Evolutionary conservation across 2,113 vertebrate species (phyloP), one percentile per base, ranked within the genome.

Genomic region (Daboia siamensis): DNA sequence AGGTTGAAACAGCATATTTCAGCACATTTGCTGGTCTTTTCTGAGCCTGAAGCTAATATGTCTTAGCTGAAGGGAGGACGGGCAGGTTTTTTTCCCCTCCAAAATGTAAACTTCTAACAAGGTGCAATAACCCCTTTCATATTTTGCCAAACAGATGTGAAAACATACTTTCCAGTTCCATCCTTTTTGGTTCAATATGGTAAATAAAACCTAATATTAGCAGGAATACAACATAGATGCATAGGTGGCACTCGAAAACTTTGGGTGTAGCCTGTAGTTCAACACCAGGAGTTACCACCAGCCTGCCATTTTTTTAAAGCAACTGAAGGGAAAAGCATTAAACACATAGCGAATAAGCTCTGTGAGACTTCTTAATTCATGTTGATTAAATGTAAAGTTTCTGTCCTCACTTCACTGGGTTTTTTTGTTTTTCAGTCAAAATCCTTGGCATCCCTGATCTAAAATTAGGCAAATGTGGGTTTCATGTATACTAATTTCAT

Each of bases 1-100:
- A 56, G 93, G 94, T 94, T 93, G 59, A 95, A 95, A 95, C 46
- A 13, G 94, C 51, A 80, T 13, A 86, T 15, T 52, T 94, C 88
- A 80, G 23, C 55, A 1, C 61, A 95, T 90, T 26, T 0, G 0
- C 3, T 93, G 26, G 56, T 93, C 92, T 95, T 91, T 59, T 61
- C 46, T 33, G 80, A 29, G 74, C 80, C 55, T 24, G 5, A 10
- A 51, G 44, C 44, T 7, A 57, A 44, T 52, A 86, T 86, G 29
- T 46, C 55, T 48, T 20, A 51, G 84, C 26, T 61, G 26, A 1
- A 13, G 55, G 5, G 44, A 1, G 44, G 9, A 39, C 11, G 2
- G 29, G 3, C 48, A 51, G 11, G 54, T 46, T 33, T 39, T 17
- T 0, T 55, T 4, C 21, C 20, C 7, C 8, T 86, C 48, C 80